Percentiles rank a stretch among this genome's conserved stretches.
phyloP scores from a whole-genome alignment of 2,797 vertebrate genomes.

The Ctenopoma multispine region DNA sequence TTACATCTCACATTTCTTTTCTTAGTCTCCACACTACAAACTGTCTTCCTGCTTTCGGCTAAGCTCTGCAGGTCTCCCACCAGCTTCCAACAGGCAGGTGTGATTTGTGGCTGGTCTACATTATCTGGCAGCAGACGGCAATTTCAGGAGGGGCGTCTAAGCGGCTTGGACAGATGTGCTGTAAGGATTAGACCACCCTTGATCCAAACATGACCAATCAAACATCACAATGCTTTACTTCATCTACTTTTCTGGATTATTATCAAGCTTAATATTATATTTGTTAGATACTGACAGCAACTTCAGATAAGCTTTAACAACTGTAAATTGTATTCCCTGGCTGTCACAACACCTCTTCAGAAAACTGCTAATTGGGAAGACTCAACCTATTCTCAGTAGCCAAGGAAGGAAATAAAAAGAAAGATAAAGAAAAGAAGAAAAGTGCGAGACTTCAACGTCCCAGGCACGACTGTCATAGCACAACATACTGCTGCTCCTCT shows the following conservation, averaged over 20 bases:
- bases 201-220: constrained; percentile 57
- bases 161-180: constrained; percentile 65
- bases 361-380: constrained; percentile 79
- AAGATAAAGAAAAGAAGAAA: constrained; percentile 59
- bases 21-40: constrained; percentile 40
- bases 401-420: constrained; percentile 43
- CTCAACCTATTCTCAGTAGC: constrained; percentile 70
- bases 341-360: constrained; percentile 77
- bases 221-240: constrained; percentile 48
- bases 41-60: constrained; percentile 38
- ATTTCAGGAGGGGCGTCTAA: constrained; percentile 57
- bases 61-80: constrained; percentile 58
- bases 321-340: constrained; percentile 76
- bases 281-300: constrained; percentile 49
- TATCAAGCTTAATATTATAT: constrained; percentile 60
- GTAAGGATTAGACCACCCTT: constrained; percentile 68
- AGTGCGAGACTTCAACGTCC: constrained; percentile 71
- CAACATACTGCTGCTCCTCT: constrained; percentile 65
- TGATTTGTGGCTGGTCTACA: constrained; percentile 59
- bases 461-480: constrained; percentile 72
- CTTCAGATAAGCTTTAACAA: constrained; percentile 70
- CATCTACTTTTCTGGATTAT: constrained; percentile 54
- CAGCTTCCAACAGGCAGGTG: constrained; percentile 60
- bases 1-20: constrained; percentile 45
- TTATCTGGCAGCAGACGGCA: constrained; percentile 60